A percentile compares a stretch with the other conserved stretches of the same genome.
Conservation (phyloP, 2,888 invertebrate species). For the Abrostola tripartita region DNA sequence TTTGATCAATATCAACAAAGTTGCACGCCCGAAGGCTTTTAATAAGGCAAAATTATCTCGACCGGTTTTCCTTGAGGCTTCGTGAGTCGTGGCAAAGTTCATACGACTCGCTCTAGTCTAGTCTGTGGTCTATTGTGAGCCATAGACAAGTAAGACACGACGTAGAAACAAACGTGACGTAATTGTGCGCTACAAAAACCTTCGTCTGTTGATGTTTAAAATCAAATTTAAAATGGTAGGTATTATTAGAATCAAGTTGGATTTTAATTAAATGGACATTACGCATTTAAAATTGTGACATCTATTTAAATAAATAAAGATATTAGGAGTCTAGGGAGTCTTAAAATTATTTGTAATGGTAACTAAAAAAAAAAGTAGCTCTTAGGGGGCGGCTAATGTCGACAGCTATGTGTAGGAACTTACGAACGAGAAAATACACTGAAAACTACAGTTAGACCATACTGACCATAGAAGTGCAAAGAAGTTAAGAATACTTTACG, state of each 20-base stretch:
- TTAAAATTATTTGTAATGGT: no score
- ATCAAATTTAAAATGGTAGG: background rate
- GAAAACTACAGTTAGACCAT: no score
- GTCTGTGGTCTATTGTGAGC: conserved; percentile 35
- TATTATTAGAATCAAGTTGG: conserved; percentile 4
- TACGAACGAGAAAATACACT: no score
- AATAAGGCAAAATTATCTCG: conserved; percentile 49
- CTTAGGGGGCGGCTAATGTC: no score
- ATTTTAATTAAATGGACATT: conserved; percentile 8
- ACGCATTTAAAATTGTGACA: background rate
- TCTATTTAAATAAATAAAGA: no score
- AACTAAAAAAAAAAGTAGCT: no score
- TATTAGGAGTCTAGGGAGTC: no score
- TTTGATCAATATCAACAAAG: conserved; percentile 44
- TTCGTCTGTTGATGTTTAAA: background rate
- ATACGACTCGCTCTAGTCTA: conserved; percentile 43
- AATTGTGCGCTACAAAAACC: conserved; percentile 21
- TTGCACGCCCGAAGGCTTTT: conserved; percentile 48
- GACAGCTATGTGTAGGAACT: no score
- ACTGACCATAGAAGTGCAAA: no score
- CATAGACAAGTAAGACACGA: conserved; percentile 38
- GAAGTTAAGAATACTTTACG: no score
- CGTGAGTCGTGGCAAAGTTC: conserved; percentile 65
- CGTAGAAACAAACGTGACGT: conserved; percentile 28
- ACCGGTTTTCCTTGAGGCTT: conserved; percentile 69